Percentiles rank a stretch among this genome's conserved stretches.
Conservation (phyloP, 2,888 invertebrate species). For the Flexamia atlantica region DNA sequence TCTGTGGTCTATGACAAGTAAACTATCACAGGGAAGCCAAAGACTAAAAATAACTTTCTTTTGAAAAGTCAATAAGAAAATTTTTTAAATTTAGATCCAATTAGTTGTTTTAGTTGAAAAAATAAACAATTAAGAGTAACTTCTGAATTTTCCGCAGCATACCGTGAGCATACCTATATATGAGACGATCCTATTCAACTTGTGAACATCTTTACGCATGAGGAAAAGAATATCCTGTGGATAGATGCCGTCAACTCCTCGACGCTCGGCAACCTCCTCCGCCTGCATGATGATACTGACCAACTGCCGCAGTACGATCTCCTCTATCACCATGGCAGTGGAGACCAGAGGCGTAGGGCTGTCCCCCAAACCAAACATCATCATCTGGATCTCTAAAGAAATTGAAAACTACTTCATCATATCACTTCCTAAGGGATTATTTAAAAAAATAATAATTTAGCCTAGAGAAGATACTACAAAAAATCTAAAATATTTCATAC, state of each 20-base stretch:
- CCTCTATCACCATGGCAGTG: slow-evolving; percentile 91
- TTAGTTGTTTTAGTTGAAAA: no score
- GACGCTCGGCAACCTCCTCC: slow-evolving; percentile 81
- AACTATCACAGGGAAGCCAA: no score
- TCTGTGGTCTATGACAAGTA: no score
- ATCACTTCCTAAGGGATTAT: no score
- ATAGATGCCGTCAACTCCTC: slow-evolving; percentile 79
- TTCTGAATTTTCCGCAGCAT: no score
- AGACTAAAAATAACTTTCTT: no score
- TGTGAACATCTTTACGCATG: slow-evolving; percentile 88
- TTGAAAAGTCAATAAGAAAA: no score
- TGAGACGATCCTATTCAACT: slow-evolving; percentile 86
- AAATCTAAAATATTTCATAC: no score
- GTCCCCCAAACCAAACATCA: slow-evolving; percentile 97
- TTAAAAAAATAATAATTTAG: no score
- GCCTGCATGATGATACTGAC: slow-evolving; percentile 87
- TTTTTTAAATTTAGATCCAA: no score
- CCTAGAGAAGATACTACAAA: no score
- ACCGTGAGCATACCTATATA: slow-evolving; percentile 81
- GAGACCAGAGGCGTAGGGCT: slow-evolving; percentile 88
- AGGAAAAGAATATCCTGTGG: slow-evolving; percentile 88
- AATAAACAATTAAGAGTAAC: neutral
- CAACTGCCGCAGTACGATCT: slow-evolving; percentile 89
- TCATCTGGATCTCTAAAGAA: slow-evolving; percentile 86
- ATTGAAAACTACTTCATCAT: slow-evolving; percentile 71